These are phyloP conservation scores for Microctonus aethiopoides DNA, from an alignment of 2,888 invertebrate genomes.

Conservation along the genomic window DNA sequence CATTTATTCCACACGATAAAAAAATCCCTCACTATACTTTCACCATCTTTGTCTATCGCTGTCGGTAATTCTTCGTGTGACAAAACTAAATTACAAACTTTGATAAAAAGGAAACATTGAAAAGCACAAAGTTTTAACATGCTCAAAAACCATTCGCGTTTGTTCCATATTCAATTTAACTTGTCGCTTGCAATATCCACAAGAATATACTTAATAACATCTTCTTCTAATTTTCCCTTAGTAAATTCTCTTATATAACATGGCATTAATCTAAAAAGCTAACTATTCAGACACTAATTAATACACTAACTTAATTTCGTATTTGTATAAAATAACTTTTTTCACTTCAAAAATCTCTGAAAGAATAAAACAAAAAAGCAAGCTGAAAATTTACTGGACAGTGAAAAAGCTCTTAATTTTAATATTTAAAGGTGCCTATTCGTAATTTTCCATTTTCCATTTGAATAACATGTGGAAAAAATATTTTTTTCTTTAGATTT, in stretches of 20 bases:
- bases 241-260: background rate
- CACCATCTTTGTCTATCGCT: no score
- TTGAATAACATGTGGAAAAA: no score
- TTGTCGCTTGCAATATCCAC: slow-evolving; percentile 39
- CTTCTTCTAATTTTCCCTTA: slow-evolving; percentile 6
- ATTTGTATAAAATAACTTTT: slow-evolving; percentile 11
- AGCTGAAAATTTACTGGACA: no score
- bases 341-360: background rate
- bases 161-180: slow-evolving; percentile 34
- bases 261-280: background rate
- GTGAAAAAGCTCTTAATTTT: no score
- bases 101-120: background rate
- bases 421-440: no score
- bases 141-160: background rate
- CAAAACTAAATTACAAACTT: background rate
- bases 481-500: no score
- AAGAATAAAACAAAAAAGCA: no score
- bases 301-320: slow-evolving; percentile 20
- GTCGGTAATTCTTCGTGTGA: background rate
- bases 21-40: no score
- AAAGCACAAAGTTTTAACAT: background rate
- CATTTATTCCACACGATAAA: background rate
- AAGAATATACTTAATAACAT: background rate
- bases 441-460: no score
- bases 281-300: slow-evolving; percentile 15